Base-by-base conservation (phyloP, 2,113 vertebrate genomes). In the Hypocryptadius cinnamomeus region DNA sequence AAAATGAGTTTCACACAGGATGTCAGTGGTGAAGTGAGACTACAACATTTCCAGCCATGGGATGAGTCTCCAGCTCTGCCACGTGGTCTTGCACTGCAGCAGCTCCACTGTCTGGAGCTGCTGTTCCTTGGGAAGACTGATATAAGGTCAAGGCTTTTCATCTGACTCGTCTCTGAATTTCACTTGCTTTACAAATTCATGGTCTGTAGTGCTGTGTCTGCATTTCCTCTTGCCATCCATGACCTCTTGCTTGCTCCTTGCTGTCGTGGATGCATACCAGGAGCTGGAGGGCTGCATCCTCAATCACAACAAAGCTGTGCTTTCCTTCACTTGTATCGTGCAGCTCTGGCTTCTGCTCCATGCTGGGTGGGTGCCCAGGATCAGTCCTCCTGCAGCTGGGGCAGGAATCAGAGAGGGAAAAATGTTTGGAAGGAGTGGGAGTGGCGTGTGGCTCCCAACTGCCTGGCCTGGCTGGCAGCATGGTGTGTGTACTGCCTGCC, bases 301-400 rank as follows among this genome's bases (percentile, higher is more conserved):
- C 45, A 16, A 5, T 51, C 14, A 5, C 23, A 45, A 1, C 27
- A 35, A 4, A 3, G 0, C 33, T 4, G 3, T 3, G 0, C n/a
- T 84, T 87, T 33, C 28, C 42, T 85, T 70, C 1, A 0, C 35
- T 44, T 79, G 31, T 73, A 3, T 57, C 0, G 0, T 77, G n/a
- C 37, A 70, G 37, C 59, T 63, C 50, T 76, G 70, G 24, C 21
- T 69, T 85, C 42, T 76, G 21, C 35, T 70, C 11, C 4, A 0
- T 82, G 61, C 45, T 79, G 66, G 6, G n/a, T 79, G 31, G 14
- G 7, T 18, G 20, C 33, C n/a, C 51, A 37, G n/a, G 61, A n/a
- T 54, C 0, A 0, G 11, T 68, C 12, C 11, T 71, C 3, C 57
- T 87, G 61, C n/a, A 56, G 40, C 24, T 4, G 13, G 30, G 15